Evolutionary conservation across 2,113 vertebrate genomes (phyloP).

Genomic region (Ictalurus punctatus): DNA sequence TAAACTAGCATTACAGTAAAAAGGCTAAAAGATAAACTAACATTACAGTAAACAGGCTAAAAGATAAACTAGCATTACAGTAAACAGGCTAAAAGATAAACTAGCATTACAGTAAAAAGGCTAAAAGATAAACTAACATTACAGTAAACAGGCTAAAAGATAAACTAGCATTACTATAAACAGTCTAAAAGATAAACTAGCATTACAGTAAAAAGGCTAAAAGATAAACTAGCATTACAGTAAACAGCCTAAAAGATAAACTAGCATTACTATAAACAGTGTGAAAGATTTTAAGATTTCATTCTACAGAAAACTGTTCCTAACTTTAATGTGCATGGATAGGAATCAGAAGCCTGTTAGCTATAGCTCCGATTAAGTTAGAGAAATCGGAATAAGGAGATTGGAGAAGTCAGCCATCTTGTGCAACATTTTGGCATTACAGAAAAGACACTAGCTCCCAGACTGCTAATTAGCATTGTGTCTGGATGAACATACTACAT

Average conservation of each 20-base stretch:
- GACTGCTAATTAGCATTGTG: neutral
- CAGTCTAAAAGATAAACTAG: neutral
- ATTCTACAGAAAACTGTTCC: neutral
- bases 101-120: neutral
- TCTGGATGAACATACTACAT: neutral
- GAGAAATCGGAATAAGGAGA: neutral
- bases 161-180: neutral
- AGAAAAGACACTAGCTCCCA: neutral
- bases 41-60: neutral
- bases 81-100: neutral
- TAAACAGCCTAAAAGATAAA: too few species aligned
- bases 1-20: neutral
- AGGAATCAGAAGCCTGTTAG: neutral
- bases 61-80: neutral
- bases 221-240: neutral
- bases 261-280: neutral
- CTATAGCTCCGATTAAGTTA: neutral
- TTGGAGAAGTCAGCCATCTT: neutral
- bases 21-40: neutral
- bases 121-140: neutral
- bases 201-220: neutral
- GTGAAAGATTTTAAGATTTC: neutral
- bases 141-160: neutral
- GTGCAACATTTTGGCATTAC: neutral
- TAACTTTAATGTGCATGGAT: neutral